Conservation (phyloP, 2,888 invertebrate genomes). For the Drosophila helvetica region DNA sequence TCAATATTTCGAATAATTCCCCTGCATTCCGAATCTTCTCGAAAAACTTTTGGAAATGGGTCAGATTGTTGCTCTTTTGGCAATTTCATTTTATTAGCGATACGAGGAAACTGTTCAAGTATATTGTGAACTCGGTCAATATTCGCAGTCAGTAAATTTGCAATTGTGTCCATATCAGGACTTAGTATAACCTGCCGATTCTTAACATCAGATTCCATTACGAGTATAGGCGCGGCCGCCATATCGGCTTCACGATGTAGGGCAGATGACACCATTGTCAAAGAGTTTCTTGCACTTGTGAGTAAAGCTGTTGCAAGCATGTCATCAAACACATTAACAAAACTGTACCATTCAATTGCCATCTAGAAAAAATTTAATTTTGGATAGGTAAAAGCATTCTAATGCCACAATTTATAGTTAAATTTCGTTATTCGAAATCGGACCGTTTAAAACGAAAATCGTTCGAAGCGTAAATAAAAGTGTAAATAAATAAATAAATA, state of each 20-base stretch:
- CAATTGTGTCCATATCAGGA: slow-evolving; percentile 87
- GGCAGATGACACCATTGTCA: slow-evolving; percentile 87
- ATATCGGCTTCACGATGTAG: slow-evolving; percentile 89
- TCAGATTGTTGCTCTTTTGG: slow-evolving; percentile 84
- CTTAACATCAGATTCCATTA: slow-evolving; percentile 85
- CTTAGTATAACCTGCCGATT: slow-evolving; percentile 86
- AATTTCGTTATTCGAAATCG: no score
- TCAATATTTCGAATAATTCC: slow-evolving; percentile 86
- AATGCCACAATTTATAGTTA: no score
- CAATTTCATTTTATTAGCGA: slow-evolving; percentile 88
- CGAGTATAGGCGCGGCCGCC: slow-evolving; percentile 88
- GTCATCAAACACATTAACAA: slow-evolving; percentile 90
- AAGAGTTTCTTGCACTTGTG: slow-evolving; percentile 87
- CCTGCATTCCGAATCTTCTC: slow-evolving; percentile 86
- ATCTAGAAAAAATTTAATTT: slow-evolving; percentile 85
- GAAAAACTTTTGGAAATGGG: slow-evolving; percentile 86
- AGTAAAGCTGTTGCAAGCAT: slow-evolving; percentile 90
- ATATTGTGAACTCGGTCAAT: slow-evolving; percentile 87
- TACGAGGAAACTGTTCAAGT: slow-evolving; percentile 87
- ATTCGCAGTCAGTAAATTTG: slow-evolving; percentile 87
- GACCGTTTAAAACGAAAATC: no score
- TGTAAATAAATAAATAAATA: no score
- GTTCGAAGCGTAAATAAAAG: no score
- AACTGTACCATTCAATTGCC: slow-evolving; percentile 90
- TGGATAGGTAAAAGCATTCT: no score